Conservation (phyloP, 2,797 vertebrate species). For the Coreius guichenoti region DNA sequence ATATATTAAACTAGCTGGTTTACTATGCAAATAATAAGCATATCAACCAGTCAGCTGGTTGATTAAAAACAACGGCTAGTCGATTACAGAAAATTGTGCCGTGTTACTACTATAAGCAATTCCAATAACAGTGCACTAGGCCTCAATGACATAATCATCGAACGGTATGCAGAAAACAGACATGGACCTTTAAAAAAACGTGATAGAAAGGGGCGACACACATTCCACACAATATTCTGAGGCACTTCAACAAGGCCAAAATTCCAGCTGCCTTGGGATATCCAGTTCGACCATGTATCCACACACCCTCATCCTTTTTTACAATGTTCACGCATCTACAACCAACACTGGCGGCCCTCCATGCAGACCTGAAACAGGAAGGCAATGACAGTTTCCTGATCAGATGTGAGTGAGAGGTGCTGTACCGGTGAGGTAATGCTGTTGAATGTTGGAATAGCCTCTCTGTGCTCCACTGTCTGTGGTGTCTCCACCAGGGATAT, state of each 20-base stretch:
- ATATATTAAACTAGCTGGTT: constrained; percentile 34
- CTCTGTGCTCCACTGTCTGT: constrained; percentile 65
- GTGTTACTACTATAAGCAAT: constrained; percentile 4
- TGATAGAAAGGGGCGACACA: constrained; percentile 3
- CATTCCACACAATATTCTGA: constrained; percentile 31
- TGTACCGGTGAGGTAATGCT: constrained; percentile 63
- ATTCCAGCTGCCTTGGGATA: constrained; percentile 28
- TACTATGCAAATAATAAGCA: constrained; percentile 27
- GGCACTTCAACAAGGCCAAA: constrained; percentile 45
- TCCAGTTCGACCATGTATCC: constrained; percentile 34
- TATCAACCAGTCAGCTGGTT: neutral
- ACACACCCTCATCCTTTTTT: constrained; percentile 42
- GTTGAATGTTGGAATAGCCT: constrained; percentile 66
- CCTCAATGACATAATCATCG: constrained; percentile 4
- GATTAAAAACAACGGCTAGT: neutral
- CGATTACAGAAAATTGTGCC: neutral
- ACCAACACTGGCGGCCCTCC: constrained; percentile 5
- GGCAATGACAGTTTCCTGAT: constrained; percentile 18
- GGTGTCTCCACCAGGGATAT: constrained; percentile 62
- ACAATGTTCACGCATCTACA: constrained; percentile 29
- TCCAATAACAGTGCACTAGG: constrained; percentile 31
- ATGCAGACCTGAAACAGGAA: neutral
- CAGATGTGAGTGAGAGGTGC: constrained; percentile 65
- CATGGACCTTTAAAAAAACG: constrained; percentile 12
- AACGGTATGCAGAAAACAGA: constrained; percentile 14